A percentile compares a stretch with the other conserved stretches of the same genome.
phyloP scores from a whole-genome alignment of 1,140 invertebrate species.

The Drosophila teissieri region DNA sequence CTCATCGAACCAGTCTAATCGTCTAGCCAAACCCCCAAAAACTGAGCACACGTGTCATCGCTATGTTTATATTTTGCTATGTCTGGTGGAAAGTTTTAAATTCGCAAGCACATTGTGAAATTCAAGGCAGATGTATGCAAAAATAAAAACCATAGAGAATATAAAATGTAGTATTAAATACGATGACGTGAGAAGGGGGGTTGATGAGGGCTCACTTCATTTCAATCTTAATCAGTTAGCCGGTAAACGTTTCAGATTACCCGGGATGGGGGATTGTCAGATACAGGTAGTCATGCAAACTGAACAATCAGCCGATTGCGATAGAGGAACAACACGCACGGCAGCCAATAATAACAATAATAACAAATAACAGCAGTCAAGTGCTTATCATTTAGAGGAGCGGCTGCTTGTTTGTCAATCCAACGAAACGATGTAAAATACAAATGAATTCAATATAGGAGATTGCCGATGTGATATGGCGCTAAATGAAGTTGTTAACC shows the following conservation, averaged over 20 bases:
- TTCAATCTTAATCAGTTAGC: constrained; percentile 48
- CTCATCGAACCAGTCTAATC: constrained; percentile 32
- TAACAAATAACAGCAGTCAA: constrained; percentile 27
- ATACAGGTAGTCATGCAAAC: constrained; percentile 25
- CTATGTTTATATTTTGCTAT: constrained; percentile 36
- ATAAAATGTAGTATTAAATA: constrained; percentile 1
- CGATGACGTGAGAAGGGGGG: constrained; percentile 9
- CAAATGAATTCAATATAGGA: background rate
- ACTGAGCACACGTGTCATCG: constrained; percentile 17
- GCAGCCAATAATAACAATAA: constrained; percentile 19
- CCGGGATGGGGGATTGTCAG: constrained; percentile 22
- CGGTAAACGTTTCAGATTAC: constrained; percentile 47
- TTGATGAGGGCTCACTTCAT: constrained; percentile 7
- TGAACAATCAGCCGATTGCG: constrained; percentile 23
- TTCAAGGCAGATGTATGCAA: constrained; percentile 5
- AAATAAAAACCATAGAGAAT: background rate
- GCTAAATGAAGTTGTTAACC: constrained; percentile 3
- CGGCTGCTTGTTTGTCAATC: constrained; percentile 5
- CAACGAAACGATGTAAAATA: constrained; percentile 11
- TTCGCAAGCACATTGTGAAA: constrained; percentile 25
- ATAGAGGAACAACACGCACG: constrained; percentile 16
- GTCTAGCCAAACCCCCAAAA: constrained; percentile 22
- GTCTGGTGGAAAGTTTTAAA: constrained; percentile 66
- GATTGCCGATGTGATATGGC: constrained; percentile 21
- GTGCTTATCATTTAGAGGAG: constrained; percentile 42